Evolutionary conservation across 2,113 vertebrate species (phyloP), one percentile per base, ranked within the genome.

Genomic region (Elaphurus davidianus): DNA sequence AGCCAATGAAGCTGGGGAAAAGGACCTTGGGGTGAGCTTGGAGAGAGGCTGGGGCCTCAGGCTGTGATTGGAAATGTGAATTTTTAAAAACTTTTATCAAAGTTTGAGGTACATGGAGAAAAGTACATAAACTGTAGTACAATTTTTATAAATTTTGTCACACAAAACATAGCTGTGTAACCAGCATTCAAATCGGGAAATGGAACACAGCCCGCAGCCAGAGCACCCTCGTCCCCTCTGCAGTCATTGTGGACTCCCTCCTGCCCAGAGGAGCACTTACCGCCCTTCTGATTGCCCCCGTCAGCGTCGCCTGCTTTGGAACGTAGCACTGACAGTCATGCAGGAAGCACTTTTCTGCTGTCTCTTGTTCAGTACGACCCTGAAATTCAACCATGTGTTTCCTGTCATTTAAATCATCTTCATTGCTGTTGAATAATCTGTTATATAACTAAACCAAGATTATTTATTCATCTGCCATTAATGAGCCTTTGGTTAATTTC

Each of bases 381-480:
- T 85, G 81, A 94, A 17, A 93, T 40, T 74, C 36, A 57, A 27
- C n/a, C 36, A 8, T 60, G n/a, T 43, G 59, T 84, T 40, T 78
- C 30, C 45, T n/a, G 50, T 19, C 30, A 76, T 81, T 85, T 40
- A 96, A 74, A 84, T 90, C 0, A 45, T 90, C 95, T 97, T 87
- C 17, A 33, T 78, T 90, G 25, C 76, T n/a, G 2, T 92, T 94
- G 60, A 90, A 40, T 88, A 81, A 25, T 76, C 67, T 11, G 0
- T 54, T 33, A 9, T 10, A 36, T 60, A 14, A 83, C 1, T 45
- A 1, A 33, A 86, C 4, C 6, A 88, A 79, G 25, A 54, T 17
- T 94, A 59, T 82, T 62, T 74, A 87, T 88, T 23, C 23, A 57
- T 79, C 8, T 43, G 27, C 30, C 8, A n/a, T 50, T 10, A 40